Conservation (phyloP, 2,113 vertebrate species). For the Heloderma charlesbogerti region DNA sequence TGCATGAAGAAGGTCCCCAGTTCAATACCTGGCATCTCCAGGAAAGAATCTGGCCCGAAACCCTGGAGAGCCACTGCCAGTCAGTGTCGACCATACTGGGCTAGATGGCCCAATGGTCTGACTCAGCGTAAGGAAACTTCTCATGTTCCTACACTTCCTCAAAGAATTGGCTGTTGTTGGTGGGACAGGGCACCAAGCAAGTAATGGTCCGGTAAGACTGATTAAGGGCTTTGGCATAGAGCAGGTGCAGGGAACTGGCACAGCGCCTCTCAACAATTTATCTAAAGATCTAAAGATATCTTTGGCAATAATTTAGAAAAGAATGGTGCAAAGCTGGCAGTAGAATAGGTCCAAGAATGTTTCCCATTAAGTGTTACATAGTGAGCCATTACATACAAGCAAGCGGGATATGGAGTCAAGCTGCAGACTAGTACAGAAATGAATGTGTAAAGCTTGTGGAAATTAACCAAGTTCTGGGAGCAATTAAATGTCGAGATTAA, state of each 20-base stretch:
- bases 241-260: background rate
- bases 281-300: constrained; percentile 23
- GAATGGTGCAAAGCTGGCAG: constrained; percentile 57
- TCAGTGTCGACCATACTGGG: too few relatives aligned
- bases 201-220: background rate
- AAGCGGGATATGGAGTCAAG: constrained; percentile 62
- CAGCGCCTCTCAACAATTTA: background rate
- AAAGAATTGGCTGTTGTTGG: background rate
- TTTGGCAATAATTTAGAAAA: constrained; percentile 21
- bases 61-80: too few relatives aligned
- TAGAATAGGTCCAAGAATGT: constrained; percentile 53
- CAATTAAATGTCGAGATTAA: constrained; percentile 72
- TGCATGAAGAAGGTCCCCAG: too few relatives aligned
- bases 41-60: too few relatives aligned
- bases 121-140: too few relatives aligned
- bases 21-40: too few relatives aligned
- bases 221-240: background rate
- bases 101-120: too few relatives aligned
- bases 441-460: constrained; percentile 68
- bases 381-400: constrained; percentile 57
- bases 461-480: constrained; percentile 68
- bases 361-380: constrained; percentile 56
- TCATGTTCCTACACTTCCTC: background rate
- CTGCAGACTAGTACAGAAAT: constrained; percentile 67
- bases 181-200: background rate